Base-by-base conservation (phyloP, 2,888 invertebrate genomes). In the Drosophila putrida region DNA sequence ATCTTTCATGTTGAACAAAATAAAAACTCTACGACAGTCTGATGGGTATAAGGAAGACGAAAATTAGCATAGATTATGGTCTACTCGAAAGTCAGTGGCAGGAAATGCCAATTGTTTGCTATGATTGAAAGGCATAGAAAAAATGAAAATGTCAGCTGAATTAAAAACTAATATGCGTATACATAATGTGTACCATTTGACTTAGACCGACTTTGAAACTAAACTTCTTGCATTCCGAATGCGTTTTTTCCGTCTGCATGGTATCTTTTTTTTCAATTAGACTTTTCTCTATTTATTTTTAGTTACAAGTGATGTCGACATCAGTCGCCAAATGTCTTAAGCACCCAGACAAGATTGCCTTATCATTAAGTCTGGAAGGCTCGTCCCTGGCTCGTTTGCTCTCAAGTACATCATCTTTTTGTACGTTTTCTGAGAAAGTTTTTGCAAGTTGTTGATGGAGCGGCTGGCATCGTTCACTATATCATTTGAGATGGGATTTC, bases 21-120 rank as follows among this genome's bases (percentile, higher is more conserved):
- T 65, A 64, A 65, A 81, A 83, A 62, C 64, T 64, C 69, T 51
- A 67, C 65, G 72, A 63, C 66, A 66, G 65, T 74, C 50, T 65
- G 60, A 39, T 57, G 69, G 60, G 43, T 61, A 74, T 62, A 70
- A 78, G 69, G 57, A 61, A 65, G 65, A 63, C 55, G 58, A 75
- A 78, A 88, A 86, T 88, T 80, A 80, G 74, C 87, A 81, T 78
- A 81, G 84, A 78, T 83, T 84, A 86, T 83, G 58, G 73, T 64
- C 47, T 61, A 66, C 63, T 53, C 28, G n/a, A 50, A 78, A 72
- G 65, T 72, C 64, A 49, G 62, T 28, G 28, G 28, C 28, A 4
- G 28, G 8, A 6, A 28, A 6, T 5, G 6, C 5, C 8, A 28
- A 20, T 20, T 20, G 20, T 20, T 20, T 20, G 20, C 20, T 3